Evolutionary conservation across 64 coral and sea anemone species (phyloP), one percentile per base, ranked within the genome.

Genomic region (Porites australiensis): DNA sequence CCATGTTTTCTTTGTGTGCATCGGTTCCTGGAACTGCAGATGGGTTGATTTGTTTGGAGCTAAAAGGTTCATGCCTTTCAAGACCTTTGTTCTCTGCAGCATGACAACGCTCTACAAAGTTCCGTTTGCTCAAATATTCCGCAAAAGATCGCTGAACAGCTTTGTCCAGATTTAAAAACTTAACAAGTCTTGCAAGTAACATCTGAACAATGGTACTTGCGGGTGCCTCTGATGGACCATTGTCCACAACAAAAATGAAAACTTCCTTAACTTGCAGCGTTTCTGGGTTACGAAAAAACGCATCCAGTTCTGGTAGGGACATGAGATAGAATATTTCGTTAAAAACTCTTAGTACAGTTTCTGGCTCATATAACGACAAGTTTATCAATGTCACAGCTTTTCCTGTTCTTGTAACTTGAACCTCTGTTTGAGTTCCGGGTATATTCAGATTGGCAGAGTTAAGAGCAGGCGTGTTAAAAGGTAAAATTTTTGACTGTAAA

Each of bases 351-450:
- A 79, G 70, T 1, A 79, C 75, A 44, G 79, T 82, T 50, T 67
- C 79, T 20, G 79, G 79, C 16, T 82, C 79, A 2, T 44, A 19
- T 5, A 82, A 65, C 6, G 58, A 64, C 2, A 82, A 60, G 37
- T 82, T 82, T 19, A 65, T 82, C 54, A 95, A 75, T 4, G 73
- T 61, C 75, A 89, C 86, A 23, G 92, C 75, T 10, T 71, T 64
- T n/a, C 82, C 92, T 21, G 92, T 75, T 88, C 86, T 94, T 68
- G 77, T 88, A 51, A 94, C 85, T 57, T 81, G 50, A 50, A 94
- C 49, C 22, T 16, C 64, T 13, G 44, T 52, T 44, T 89, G 52
- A 47, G 72, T 75, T 14, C 18, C 50, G 7, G 60, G 71, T 44
- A 50, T 77, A 64, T 70, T 6, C 6, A 87, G 73, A 18, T 64